Base-by-base conservation (phyloP, 2,888 invertebrate genomes). In the Dyspetes luteomarginatus region DNA sequence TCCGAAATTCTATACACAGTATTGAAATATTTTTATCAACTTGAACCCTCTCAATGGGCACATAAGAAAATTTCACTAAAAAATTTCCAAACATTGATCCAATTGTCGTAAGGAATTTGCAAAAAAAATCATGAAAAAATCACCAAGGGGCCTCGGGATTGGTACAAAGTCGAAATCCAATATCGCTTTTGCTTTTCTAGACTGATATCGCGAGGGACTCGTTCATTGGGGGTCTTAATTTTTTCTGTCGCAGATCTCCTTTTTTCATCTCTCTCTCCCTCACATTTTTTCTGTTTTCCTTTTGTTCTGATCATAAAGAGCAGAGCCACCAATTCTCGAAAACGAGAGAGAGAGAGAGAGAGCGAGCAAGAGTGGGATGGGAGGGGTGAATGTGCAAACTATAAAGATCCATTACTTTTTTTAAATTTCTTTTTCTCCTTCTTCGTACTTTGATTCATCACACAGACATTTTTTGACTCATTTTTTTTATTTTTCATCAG, bases 401-500 rank as follows among this genome's bases (percentile, higher is more conserved):
- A 15, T 9, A 7, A n/a, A n/a, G 12, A 7, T 65, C 26, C 41
- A 15, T 36, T 30, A 45, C 22, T 30, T 50, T 19, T 30, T 15
- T 5, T 64, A 30, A 43, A 52, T 26, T 12, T 68, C 30, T 62
- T 58, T 50, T 22, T 36, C 15, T 12, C 5, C 30, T 30, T 24
- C 30, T 19, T 15, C 58, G 17, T 58, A 7, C n/a, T 69, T 45
- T 30, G n/a, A n/a, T n/a, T n/a, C n/a, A n/a, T n/a, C n/a, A n/a
- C n/a, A n/a, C 78, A 62, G 7, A 28, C 64, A 52, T 62, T 73
- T 36, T 43, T 45, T 60, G 52, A 45, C n/a, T 41, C 43, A 69
- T 64, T n/a, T n/a, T n/a, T n/a, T n/a, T n/a, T n/a, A n/a, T n/a
- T 26, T 68, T 24, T 65, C 17, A 86, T 4, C 90, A 96, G 95